Conservation (phyloP, 2,113 vertebrate species). For the Oriolus oriolus region DNA sequence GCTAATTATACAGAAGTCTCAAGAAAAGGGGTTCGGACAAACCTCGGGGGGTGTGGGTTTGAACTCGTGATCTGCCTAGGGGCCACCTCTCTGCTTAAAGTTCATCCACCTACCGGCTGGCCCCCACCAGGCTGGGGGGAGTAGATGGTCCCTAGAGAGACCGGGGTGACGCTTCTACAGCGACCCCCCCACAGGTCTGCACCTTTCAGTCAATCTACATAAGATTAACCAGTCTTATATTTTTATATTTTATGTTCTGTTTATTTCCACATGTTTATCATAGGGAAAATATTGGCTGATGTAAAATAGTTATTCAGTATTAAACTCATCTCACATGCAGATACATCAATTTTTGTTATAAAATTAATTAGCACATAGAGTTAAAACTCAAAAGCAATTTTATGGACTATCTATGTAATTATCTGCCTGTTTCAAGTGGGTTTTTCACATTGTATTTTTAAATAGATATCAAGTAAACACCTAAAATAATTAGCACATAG, state of each 20-base stretch:
- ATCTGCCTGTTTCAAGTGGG: neutral
- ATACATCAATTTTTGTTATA: neutral
- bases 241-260: neutral
- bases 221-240: neutral
- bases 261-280: neutral
- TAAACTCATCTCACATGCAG: neutral
- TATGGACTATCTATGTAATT: neutral
- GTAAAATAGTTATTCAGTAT: neutral
- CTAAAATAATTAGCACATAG: neutral
- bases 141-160: no score
- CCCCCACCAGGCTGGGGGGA: no score
- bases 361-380: neutral
- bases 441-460: neutral
- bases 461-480: neutral
- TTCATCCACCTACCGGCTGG: no score
- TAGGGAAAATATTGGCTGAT: neutral
- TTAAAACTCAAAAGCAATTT: neutral
- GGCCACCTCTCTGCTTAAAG: no score
- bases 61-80: no score
- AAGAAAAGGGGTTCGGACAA: no score
- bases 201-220: neutral
- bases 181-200: no score
- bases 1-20: no score
- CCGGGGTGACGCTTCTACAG: no score
- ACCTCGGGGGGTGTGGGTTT: no score